Conservation (phyloP, 2,113 vertebrate genomes). For the Chelonoidis abingdonii region DNA sequence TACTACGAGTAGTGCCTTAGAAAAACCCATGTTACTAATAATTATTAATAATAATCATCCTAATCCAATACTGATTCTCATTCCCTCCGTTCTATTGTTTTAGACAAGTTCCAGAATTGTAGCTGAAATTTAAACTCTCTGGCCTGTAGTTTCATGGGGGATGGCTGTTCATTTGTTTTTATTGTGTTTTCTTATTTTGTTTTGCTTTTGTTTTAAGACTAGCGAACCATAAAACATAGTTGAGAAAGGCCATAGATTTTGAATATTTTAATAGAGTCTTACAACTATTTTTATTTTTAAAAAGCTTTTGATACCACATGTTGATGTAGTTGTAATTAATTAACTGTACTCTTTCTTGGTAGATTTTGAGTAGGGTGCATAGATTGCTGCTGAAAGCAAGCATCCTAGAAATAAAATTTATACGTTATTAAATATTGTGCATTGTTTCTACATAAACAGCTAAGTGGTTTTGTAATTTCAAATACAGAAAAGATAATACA, state of each 20-base stretch:
- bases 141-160: neutral
- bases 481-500: neutral
- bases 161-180: neutral
- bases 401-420: neutral
- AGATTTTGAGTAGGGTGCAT: neutral
- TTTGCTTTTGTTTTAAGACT: neutral
- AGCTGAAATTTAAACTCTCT: neutral
- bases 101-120: neutral
- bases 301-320: neutral
- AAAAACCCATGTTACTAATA: neutral
- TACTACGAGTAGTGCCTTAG: neutral
- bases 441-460: neutral
- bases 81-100: conserved; percentile 14
- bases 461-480: neutral
- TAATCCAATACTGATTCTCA: neutral
- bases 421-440: neutral
- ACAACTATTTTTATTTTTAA: neutral
- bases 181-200: neutral
- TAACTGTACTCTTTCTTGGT: neutral
- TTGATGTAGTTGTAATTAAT: neutral
- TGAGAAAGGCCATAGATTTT: neutral
- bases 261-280: neutral
- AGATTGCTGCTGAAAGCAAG: neutral
- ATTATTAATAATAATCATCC: neutral
- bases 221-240: neutral